phyloP scores from a whole-genome alignment of 2,797 vertebrate genomes.

The Salmo trutta region DNA sequence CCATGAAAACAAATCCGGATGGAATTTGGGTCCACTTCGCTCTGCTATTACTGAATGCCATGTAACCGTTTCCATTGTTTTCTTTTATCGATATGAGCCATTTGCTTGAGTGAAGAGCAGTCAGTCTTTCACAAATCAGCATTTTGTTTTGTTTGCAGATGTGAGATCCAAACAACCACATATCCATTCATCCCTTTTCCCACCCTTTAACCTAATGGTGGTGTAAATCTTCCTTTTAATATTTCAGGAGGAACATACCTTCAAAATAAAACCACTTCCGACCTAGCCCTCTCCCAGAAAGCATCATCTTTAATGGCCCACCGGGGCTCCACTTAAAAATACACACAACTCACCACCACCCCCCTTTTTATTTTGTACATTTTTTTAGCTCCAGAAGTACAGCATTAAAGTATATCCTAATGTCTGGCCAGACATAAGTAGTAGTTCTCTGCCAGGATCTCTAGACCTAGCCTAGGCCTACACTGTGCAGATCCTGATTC shows the following conservation, averaged over 20 bases:
- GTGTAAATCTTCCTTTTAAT: constrained; percentile 1
- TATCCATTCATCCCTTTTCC: neutral
- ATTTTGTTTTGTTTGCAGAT: neutral
- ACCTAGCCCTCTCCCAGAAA: no score
- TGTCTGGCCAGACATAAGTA: neutral
- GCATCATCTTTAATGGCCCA: neutral
- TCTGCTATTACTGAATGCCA: constrained; percentile 23
- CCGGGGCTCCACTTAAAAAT: neutral
- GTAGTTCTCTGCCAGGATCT: constrained; percentile 34
- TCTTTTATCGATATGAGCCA: neutral
- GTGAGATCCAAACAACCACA: no score
- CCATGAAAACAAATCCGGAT: no score
- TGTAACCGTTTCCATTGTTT: constrained; percentile 34
- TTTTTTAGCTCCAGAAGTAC: neutral
- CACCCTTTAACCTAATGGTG: neutral
- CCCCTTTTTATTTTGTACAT: no score
- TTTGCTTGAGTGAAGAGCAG: neutral
- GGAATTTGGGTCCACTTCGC: constrained; percentile 30
- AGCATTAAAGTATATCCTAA: neutral
- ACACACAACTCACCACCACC: no score
- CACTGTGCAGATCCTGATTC: constrained; percentile 14
- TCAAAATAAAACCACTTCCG: no score
- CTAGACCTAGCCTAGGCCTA: constrained; percentile 8
- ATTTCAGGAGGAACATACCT: neutral
- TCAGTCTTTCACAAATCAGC: neutral